Conservation (phyloP, 2,797 vertebrate species). For the Cephalopachus bancanus region DNA sequence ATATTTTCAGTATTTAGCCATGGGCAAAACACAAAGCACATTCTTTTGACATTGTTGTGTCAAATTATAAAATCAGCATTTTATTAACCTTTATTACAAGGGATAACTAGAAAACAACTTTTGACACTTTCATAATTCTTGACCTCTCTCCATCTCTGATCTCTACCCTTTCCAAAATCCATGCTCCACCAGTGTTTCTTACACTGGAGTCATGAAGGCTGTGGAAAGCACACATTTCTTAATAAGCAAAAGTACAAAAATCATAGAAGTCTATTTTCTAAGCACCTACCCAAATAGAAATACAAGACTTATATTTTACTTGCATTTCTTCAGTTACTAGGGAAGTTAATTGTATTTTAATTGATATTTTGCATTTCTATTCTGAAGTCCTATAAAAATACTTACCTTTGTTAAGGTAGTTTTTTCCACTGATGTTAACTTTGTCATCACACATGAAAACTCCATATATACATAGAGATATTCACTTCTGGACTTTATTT, state of each 20-base stretch:
- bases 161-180: neutral
- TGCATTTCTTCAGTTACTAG: neutral
- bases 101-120: neutral
- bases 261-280: neutral
- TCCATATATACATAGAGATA: neutral
- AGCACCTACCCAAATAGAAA: neutral
- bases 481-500: neutral
- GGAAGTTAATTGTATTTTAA: neutral
- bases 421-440: neutral
- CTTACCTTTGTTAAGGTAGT: neutral
- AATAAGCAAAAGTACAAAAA: neutral
- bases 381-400: neutral
- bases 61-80: neutral
- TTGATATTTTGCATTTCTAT: neutral
- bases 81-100: neutral
- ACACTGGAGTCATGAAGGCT: neutral
- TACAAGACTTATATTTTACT: neutral
- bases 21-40: neutral
- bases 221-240: neutral
- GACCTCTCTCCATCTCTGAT: accelerated
- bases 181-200: no score
- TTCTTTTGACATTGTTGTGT: neutral
- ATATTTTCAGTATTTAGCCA: neutral
- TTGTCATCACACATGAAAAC: neutral
- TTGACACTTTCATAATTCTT: neutral